Conservation (phyloP, 2,797 vertebrate genomes). For the Tapirus indicus region DNA sequence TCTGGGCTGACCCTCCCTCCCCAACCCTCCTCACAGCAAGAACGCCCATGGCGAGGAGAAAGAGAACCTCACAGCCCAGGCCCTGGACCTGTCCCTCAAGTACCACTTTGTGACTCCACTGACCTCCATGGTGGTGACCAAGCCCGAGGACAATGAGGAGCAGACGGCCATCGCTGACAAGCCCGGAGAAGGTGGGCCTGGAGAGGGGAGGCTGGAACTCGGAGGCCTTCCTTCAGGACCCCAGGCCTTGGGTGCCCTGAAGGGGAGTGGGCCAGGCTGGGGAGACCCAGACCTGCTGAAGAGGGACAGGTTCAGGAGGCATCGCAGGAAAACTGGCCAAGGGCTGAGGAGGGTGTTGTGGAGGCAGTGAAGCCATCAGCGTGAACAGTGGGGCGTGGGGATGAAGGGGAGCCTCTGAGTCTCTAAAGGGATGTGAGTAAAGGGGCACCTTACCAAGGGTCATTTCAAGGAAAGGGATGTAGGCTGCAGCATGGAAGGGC, state of each 20-base stretch:
- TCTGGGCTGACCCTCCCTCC: background rate
- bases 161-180: conserved; percentile 92
- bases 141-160: conserved; percentile 90
- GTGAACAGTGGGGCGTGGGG: background rate
- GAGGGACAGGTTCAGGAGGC: background rate
- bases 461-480: background rate
- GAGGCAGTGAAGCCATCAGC: background rate
- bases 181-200: conserved; percentile 91
- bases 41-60: conserved; percentile 89
- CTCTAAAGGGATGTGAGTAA: background rate
- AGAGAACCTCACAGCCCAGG: conserved; percentile 90
- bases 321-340: background rate
- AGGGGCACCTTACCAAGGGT: background rate
- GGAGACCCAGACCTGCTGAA: background rate
- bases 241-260: background rate
- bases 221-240: background rate
- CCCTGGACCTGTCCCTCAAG: conserved; percentile 93
- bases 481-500: background rate
- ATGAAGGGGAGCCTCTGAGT: background rate
- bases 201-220: background rate
- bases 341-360: background rate
- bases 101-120: conserved; percentile 97
- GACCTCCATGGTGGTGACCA: conserved; percentile 98
- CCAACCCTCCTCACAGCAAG: conserved; percentile 85
- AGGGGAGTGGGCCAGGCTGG: background rate